Conservation (phyloP, 2,797 vertebrate species). For the Typhlichthys eigenmanni region DNA sequence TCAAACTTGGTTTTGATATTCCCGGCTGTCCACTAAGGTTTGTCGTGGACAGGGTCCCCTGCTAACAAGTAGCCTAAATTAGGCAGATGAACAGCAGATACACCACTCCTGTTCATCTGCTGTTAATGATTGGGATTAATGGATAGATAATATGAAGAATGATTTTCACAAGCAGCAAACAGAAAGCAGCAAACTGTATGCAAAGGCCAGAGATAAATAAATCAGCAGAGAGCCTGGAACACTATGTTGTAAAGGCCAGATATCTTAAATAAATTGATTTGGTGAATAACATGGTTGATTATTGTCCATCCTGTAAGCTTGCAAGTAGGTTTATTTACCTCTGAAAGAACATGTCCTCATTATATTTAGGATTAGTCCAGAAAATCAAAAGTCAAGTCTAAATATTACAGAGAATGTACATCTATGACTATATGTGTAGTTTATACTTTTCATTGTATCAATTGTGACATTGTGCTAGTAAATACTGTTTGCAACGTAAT, state of each 20-base stretch:
- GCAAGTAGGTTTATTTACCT: background rate
- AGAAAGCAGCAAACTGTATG: constrained; percentile 65
- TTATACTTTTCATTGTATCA: too few species aligned
- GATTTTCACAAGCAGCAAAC: constrained; percentile 57
- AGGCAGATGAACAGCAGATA: too few species aligned
- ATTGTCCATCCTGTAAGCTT: background rate
- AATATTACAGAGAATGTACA: too few species aligned
- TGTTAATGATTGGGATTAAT: constrained; percentile 64
- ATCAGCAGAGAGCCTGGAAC: constrained; percentile 29
- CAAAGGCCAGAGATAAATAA: constrained; percentile 42
- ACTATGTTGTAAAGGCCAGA: background rate
- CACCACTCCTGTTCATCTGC: constrained; percentile 60
- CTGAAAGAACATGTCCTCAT: constrained; percentile 1
- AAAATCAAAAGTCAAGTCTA: too few species aligned
- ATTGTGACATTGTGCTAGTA: too few species aligned
- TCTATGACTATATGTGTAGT: too few species aligned
- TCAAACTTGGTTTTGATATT: constrained; percentile 22
- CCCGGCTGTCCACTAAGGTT: constrained; percentile 24
- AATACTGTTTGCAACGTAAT: too few species aligned
- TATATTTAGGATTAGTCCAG: too few species aligned
- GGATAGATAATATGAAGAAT: constrained; percentile 51
- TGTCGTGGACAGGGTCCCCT: constrained; percentile 22
- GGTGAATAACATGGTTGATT: background rate
- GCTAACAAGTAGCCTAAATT: background rate
- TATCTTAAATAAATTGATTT: background rate